Evolutionary conservation across 2,888 invertebrate species (phyloP), one percentile per base, ranked within the genome.

Genomic region (Alitta virens): DNA sequence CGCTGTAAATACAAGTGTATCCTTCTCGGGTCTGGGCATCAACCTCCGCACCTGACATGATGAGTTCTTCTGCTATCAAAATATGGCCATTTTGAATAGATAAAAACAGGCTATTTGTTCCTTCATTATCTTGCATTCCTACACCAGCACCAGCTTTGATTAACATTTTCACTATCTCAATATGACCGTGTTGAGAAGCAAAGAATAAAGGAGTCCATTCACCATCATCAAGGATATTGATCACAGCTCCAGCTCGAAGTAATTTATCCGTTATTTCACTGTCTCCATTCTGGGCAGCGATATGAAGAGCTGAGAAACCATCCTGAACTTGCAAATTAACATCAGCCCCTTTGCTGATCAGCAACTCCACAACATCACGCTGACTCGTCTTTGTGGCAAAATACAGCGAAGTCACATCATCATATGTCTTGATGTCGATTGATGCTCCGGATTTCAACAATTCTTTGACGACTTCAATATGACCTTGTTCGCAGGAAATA

Each of bases 81-180:
- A 71, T 69, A 65, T 71, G 70, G n/a, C 71, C 71, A 50, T 69
- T 69, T 64, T 71, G 71, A 18, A 71, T 64, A 53, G 70, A 67
- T 52, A 71, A 63, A 56, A 71, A 65, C n/a, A 71, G 62, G 12
- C 63, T 23, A 55, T 55, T 61, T 18, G 63, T 64, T 0, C 66
- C 66, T 7, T 69, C 68, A 7, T 27, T 24, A 23, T 61, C 67
- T 53, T 56, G 63, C 7, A 18, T 38, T 53, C 68, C 67, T 21
- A 65, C 50, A 16, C 63, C 62, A 1, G 70, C 65, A 5, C 67
- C 67, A 7, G 66, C 63, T 9, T 64, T 52, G n/a, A 68, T 12
- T 9, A 71, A 63, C 56, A 51, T 59, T 46, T 61, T n/a, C n/a
- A n/a, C n/a, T n/a, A n/a, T n/a, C n/a, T n/a, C 56, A 5, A 62